Percentiles rank a stretch among this genome's conserved stretches.
Conservation (phyloP, 2,797 vertebrate species). For the Phoxinus dragarum region DNA sequence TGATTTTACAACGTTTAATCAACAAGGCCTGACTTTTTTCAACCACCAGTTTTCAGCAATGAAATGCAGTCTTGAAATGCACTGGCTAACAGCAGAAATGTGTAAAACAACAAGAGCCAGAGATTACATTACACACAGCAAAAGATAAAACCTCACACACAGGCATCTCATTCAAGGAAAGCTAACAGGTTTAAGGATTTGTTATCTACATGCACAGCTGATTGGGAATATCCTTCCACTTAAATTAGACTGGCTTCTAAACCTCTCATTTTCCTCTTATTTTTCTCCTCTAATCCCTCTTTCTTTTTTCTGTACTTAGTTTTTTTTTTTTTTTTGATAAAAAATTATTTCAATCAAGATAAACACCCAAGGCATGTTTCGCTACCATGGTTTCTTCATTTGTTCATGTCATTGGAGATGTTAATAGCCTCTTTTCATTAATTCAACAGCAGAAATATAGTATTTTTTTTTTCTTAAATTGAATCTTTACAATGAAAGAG, state of each 20-base stretch:
- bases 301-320: slow-evolving; percentile 4
- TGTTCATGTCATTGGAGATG: slow-evolving; percentile 49
- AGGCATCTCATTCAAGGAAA: slow-evolving; percentile 67
- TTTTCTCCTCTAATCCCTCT: slow-evolving; percentile 17
- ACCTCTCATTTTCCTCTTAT: slow-evolving; percentile 28
- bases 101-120: slow-evolving; percentile 72
- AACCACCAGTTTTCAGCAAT: slow-evolving; percentile 65
- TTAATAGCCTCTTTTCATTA: slow-evolving; percentile 65
- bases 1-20: slow-evolving; percentile 67
- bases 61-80: slow-evolving; percentile 74
- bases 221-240: slow-evolving; percentile 53
- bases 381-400: slow-evolving; percentile 40
- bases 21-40: slow-evolving; percentile 74
- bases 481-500: slow-evolving; percentile 68
- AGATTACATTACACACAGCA: slow-evolving; percentile 70
- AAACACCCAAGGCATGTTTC: slow-evolving; percentile 41
- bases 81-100: slow-evolving; percentile 63
- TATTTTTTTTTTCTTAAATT: slow-evolving; percentile 61
- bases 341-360: slow-evolving; percentile 37
- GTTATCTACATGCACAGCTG: slow-evolving; percentile 57
- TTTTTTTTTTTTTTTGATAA: slow-evolving; percentile 28
- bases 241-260: slow-evolving; percentile 55
- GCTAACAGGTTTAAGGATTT: slow-evolving; percentile 62
- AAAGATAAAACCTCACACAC: slow-evolving; percentile 62
- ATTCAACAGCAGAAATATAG: slow-evolving; percentile 61